Conservation (phyloP, 1,140 invertebrate species). For the Subanguina moxae region DNA sequence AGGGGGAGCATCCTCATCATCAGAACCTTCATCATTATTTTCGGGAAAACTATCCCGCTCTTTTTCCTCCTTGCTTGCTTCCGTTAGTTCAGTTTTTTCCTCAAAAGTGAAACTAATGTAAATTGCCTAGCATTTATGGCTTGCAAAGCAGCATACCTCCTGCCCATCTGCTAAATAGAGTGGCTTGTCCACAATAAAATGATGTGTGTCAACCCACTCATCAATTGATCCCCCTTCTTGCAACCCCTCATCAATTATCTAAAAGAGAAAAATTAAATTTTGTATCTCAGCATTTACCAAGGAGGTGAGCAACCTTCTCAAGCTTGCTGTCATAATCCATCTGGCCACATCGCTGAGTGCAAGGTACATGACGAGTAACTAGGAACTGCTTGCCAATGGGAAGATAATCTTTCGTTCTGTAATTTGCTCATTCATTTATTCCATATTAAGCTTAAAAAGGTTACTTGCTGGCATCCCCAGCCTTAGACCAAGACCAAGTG, state of each 20-base stretch:
- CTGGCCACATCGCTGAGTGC: constrained; percentile 65
- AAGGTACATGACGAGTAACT: constrained; percentile 78
- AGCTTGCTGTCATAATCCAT: constrained; percentile 84
- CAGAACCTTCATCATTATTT: constrained; percentile 16
- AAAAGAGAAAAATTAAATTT: constrained; percentile 22
- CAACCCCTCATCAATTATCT: constrained; percentile 68
- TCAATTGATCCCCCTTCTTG: constrained; percentile 79
- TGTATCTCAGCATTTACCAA: background rate
- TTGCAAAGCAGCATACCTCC: no score
- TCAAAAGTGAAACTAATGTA: background rate
- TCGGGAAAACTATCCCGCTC: background rate
- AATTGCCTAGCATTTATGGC: background rate
- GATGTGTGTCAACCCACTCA: constrained; percentile 98
- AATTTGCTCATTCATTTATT: background rate
- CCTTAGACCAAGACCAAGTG: constrained; percentile 92
- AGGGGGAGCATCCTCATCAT: constrained; percentile 78
- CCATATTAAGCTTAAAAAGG: background rate
- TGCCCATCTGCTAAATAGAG: no score
- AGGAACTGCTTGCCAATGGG: constrained; percentile 88
- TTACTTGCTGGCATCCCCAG: constrained; percentile 70
- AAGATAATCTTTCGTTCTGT: constrained; percentile 40
- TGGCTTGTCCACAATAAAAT: constrained; percentile 66
- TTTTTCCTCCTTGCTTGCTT: constrained; percentile 34
- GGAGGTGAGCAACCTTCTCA: constrained; percentile 66
- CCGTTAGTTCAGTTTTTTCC: background rate